Evolutionary conservation across 2,797 vertebrate species (phyloP).

Genomic region (Clarias platycephalus): DNA sequence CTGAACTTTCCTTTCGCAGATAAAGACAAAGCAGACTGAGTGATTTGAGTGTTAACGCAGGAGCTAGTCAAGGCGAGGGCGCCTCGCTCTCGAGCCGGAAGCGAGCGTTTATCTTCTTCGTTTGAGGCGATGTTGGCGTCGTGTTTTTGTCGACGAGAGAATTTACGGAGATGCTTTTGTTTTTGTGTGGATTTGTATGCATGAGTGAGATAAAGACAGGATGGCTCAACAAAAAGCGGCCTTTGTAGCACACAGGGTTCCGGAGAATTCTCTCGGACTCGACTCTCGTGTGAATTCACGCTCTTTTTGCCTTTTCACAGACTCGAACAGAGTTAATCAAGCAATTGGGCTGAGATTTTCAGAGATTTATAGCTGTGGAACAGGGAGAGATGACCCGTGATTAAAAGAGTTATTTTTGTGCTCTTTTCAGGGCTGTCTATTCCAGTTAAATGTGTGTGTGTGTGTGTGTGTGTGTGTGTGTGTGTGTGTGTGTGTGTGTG

Average conservation of each 20-base stretch:
- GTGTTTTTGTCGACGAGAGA: not conserved
- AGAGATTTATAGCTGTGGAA: constrained; percentile 64
- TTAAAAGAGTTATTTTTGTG: constrained; percentile 68
- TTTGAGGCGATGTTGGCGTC: not conserved
- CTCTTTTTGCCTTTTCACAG: constrained; percentile 51
- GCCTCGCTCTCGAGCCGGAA: not conserved
- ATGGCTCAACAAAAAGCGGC: constrained; percentile 3
- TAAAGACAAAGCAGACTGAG: constrained; percentile 1
- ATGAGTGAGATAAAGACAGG: constrained; percentile 15
- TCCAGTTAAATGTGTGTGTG: constrained; percentile 28
- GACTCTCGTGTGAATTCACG: not conserved
- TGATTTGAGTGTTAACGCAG: not conserved
- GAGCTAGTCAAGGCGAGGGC: not conserved
- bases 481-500: constrained; percentile 12
- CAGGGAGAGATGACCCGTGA: constrained; percentile 62
- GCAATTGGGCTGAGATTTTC: constrained; percentile 67
- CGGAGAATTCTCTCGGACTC: not conserved
- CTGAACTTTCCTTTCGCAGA: not conserved
- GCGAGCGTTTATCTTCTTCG: not conserved
- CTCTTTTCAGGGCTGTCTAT: constrained; percentile 48
- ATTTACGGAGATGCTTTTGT: not conserved
- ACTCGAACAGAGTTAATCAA: constrained; percentile 67
- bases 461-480: constrained; percentile 5
- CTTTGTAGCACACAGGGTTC: not conserved
- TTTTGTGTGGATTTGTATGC: not conserved